Conservation (phyloP, 2,113 vertebrate species). For the human (Homo sapiens) region DNA sequence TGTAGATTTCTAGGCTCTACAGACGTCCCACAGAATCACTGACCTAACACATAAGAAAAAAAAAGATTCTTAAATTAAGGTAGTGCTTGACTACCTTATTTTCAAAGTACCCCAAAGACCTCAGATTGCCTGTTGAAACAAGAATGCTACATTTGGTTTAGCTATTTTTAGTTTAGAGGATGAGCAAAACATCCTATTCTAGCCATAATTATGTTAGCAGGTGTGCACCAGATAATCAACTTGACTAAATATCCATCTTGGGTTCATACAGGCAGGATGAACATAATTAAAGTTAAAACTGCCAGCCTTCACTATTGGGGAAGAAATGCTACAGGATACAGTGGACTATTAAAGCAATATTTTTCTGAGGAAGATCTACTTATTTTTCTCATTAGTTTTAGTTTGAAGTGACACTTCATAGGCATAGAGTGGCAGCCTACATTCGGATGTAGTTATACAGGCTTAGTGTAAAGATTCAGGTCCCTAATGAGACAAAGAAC, state of each 20-base stretch:
- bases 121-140: neutral
- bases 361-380: neutral
- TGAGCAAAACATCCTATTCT: constrained; percentile 3
- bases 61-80: neutral
- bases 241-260: neutral
- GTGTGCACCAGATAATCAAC: neutral
- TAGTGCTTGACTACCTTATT: neutral
- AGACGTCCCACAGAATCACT: neutral
- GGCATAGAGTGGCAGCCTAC: neutral
- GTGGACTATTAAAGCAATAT: neutral
- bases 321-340: neutral
- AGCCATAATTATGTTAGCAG: constrained; percentile 11
- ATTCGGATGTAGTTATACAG: neutral
- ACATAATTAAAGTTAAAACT: neutral
- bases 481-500: neutral
- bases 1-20: neutral
- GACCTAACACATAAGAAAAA: neutral
- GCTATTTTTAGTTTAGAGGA: constrained; percentile 48
- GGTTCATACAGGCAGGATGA: neutral
- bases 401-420: neutral
- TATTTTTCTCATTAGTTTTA: constrained; percentile 32
- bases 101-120: neutral
- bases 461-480: neutral
- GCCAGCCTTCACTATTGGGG: neutral
- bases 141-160: neutral